Evolutionary conservation across 2,888 invertebrate genomes (phyloP), one percentile per base, ranked within the genome.

Genomic region (Synergus itoensis): DNA sequence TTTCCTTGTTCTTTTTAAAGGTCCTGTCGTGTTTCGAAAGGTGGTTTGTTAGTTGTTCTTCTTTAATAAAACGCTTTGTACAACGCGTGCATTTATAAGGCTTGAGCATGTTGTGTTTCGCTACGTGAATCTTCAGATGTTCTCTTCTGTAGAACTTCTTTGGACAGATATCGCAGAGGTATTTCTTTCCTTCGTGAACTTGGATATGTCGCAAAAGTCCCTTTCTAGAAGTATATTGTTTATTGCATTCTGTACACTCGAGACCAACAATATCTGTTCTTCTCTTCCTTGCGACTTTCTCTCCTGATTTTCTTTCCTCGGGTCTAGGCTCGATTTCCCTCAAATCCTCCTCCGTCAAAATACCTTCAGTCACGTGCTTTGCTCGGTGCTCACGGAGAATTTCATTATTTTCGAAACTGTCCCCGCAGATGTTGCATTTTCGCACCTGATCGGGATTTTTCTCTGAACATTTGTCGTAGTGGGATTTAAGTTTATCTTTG

Each of bases 51-150:
- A 92, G 77, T 67, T 91, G 92, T 60, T 92, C 92, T 78, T 92
- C 92, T 67, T 92, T 92, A 53, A 91, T 91, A 79, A 92, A 92
- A 36, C 92, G 90, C 64, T 92, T 92, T 2, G 91, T 88, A 76
- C 92, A 92, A 0, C 91, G 87, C 0, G 88, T 87, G 77, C 92
- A 92, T 63, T 92, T 92, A 82, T 91, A 91, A 0, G 92, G 92
- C 60, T 92, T 92, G 14, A 92, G 86, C 91, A 92, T 92, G 65
- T 92, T 92, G 80, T 92, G 92, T 73, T 92, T 92, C 0, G 92
- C 92, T 0, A 92, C 91, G 77, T 92, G 92, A 62, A 92, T 91
- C 78, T 92, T 92, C 5, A 92, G 80, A 65, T 92, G 92, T 73
- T 92, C 92, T 0, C 91, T 87, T 16, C 92, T 86, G 78, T 92